These are phyloP conservation scores for Eupithecia vulgata DNA, from an alignment of 2,888 invertebrate genomes.

Conservation along the genomic window DNA sequence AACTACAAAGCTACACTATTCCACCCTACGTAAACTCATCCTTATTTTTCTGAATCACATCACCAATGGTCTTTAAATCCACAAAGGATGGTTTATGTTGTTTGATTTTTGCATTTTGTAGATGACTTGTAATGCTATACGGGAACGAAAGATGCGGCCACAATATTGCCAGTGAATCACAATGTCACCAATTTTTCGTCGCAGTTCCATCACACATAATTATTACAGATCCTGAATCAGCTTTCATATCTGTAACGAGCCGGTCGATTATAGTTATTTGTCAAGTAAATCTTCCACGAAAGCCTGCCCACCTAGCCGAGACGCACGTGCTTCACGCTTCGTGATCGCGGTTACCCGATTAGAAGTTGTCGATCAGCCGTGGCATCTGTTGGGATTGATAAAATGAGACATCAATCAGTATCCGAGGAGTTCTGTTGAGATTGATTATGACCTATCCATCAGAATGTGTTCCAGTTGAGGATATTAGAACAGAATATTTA, in stretches of 20 bases:
- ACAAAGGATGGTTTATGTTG: too few species aligned
- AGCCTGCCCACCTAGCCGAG: conserved; percentile 55
- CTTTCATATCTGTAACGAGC: conserved; percentile 20
- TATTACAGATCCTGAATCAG: conserved; percentile 8
- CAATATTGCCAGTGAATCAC: too few species aligned
- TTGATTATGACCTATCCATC: neutral
- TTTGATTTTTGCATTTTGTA: too few species aligned
- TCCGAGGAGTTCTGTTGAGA: neutral
- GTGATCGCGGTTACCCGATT: conserved; percentile 58
- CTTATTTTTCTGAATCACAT: neutral
- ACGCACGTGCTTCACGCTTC: conserved; percentile 51
- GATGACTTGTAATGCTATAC: too few species aligned
- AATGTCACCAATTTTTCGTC: conserved; percentile 9
- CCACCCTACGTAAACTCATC: neutral
- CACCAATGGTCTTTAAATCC: too few species aligned
- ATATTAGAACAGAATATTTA: too few species aligned
- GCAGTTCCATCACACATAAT: conserved; percentile 6
- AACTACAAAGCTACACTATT: neutral
- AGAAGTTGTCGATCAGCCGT: conserved; percentile 23
- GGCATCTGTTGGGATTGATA: conserved; percentile 7
- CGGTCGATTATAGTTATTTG: conserved; percentile 36
- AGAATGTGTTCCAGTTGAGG: neutral
- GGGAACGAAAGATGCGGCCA: too few species aligned
- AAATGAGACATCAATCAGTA: neutral
- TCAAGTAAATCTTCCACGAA: conserved; percentile 54